A percentile compares a stretch with the other conserved stretches of the same genome.
Conservation (phyloP, 2,888 invertebrate species). For the Halocaridina rubra region DNA sequence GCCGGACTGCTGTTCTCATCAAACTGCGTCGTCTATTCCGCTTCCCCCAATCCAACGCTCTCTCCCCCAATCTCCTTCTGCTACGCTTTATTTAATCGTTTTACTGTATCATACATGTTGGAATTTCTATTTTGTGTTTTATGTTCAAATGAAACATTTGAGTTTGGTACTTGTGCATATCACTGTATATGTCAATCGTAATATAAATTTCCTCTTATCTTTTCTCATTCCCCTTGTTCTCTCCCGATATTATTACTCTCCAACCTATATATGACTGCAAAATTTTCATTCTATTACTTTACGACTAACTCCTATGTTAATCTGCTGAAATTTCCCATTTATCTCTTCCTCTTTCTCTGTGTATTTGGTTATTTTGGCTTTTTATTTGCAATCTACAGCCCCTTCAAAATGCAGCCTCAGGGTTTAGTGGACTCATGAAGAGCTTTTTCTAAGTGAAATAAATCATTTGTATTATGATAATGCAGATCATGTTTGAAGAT, state of each 20-base stretch:
- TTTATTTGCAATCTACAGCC: slow-evolving; percentile 42
- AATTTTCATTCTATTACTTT: no score
- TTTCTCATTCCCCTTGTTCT: not conserved
- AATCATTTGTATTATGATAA: slow-evolving; percentile 40
- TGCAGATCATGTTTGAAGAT: slow-evolving; percentile 41
- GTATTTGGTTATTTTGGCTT: slow-evolving; percentile 12
- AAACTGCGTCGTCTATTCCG: slow-evolving; percentile 52
- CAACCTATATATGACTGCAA: no score
- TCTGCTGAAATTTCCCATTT: not conserved
- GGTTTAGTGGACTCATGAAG: slow-evolving; percentile 63
- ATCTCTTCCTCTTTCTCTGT: not conserved
- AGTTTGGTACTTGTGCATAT: not conserved
- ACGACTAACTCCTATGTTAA: no score
- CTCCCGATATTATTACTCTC: not conserved
- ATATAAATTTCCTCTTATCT: not conserved
- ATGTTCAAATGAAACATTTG: slow-evolving; percentile 14
- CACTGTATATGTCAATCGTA: not conserved
- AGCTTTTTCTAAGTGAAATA: slow-evolving; percentile 62
- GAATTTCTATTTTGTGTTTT: not conserved
- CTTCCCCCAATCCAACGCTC: slow-evolving; percentile 39
- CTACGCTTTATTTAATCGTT: slow-evolving; percentile 42
- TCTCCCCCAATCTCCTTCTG: slow-evolving; percentile 38
- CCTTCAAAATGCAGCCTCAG: slow-evolving; percentile 64
- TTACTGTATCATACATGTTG: slow-evolving; percentile 29
- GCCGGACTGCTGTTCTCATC: slow-evolving; percentile 37